Base-by-base conservation (phyloP, 2,888 invertebrate genomes). In the Drosophila nigricruria region DNA sequence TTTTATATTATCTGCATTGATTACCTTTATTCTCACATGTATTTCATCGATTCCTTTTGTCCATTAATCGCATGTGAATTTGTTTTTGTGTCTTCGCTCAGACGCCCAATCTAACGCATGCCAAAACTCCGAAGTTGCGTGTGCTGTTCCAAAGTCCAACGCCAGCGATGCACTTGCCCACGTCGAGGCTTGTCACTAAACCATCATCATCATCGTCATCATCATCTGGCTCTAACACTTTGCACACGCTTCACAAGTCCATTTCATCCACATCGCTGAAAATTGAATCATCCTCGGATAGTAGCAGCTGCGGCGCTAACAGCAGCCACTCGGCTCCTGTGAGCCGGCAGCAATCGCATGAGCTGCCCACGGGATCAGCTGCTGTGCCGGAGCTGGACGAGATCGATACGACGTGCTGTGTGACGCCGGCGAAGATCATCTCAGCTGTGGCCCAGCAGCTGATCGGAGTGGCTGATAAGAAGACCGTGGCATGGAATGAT, bases 111-210 rank as follows among this genome's bases (percentile, higher is more conserved):
- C 79, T 89, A 47, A 80, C 90, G 59, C 82, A 83, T 81, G 87
- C 73, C 36, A 91, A 91, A 73, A 85, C 82, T 65, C 91, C 92
- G 14, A 92, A 92, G 78, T 73, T 91, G 63, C 91, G 93, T 50
- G 91, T 92, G 25, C 89, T 93, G 9, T 93, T 93, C 70, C 92
- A 92, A 83, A 93, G 92, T 79, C 93, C 93, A 6, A 84, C 88
- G n/a, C 71, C 84, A 49, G 60, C 73, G 32, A 75, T 64, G 70
- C 64, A 70, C 20, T 54, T 69, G 67, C 53, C 68, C n/a, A 52
- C 76, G 36, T 69, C 74, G 43, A 38, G 45, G 20, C 18, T 20
- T 32, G 30, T 20, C 23, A 36, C 23, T 58, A 25, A 65, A 34
- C 36, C 70, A 61, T 63, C 72, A 32, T 68, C 23, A 50, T 20